Evolutionary conservation across 2,113 vertebrate genomes (phyloP).

Genomic region (Oreochromis niloticus): DNA sequence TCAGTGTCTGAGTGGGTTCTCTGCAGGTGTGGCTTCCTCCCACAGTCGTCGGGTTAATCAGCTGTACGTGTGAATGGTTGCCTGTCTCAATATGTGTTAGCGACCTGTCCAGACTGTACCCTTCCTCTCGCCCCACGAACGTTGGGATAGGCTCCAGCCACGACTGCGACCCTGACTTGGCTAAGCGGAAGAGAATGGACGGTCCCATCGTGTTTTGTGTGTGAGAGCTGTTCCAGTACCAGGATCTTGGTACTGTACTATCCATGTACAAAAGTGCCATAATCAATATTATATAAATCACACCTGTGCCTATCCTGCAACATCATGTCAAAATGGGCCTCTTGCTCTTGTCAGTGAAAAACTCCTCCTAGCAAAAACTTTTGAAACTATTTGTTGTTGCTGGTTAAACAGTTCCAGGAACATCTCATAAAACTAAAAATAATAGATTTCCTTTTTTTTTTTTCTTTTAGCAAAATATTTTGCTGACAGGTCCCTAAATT

Average conservation of each 20-base stretch:
- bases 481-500: not conserved
- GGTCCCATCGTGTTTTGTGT: not conserved
- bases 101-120: not conserved
- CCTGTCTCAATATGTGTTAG: not conserved
- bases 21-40: not conserved
- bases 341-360: accelerated
- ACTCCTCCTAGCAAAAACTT: not conserved
- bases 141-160: not conserved
- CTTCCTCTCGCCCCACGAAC: not conserved
- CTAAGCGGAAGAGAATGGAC: accelerated
- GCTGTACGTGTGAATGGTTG: not conserved
- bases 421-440: not conserved
- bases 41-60: not conserved
- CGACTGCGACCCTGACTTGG: not conserved
- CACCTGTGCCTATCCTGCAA: not conserved
- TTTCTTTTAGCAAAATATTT: not conserved
- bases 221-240: not conserved
- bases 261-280: not conserved
- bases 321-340: not conserved
- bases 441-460: not conserved
- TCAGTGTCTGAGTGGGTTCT: not conserved
- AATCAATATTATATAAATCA: not conserved
- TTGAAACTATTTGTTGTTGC: not conserved
- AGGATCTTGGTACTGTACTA: not conserved
- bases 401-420: not conserved